Evolutionary conservation across 2,888 invertebrate genomes (phyloP).

Genomic region (Mythimna impura): DNA sequence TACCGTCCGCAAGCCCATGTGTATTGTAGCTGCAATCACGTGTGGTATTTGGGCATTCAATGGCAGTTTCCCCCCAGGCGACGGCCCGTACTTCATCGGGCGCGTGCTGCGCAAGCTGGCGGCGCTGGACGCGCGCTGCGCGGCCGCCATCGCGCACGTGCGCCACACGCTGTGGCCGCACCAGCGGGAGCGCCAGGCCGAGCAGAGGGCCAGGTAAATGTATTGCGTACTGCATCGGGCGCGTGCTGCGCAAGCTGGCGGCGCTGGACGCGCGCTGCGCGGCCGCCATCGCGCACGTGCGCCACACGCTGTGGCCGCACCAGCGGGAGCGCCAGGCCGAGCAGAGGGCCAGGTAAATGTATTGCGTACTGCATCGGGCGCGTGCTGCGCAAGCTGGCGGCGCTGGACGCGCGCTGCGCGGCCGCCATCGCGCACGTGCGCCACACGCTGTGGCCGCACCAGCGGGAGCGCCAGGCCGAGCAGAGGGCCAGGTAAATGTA

Average conservation of each 20-base stretch:
- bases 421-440: slow-evolving; percentile 93
- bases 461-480: slow-evolving; percentile 94
- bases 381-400: slow-evolving; percentile 94
- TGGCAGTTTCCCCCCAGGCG: slow-evolving; percentile 90
- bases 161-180: slow-evolving; percentile 95
- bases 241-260: slow-evolving; percentile 94
- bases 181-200: slow-evolving; percentile 94
- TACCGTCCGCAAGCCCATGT: no score
- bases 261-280: slow-evolving; percentile 93
- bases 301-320: slow-evolving; percentile 94
- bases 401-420: slow-evolving; percentile 93
- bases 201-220: slow-evolving; percentile 91
- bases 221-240: slow-evolving; percentile 93
- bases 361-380: slow-evolving; percentile 96
- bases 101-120: slow-evolving; percentile 94
- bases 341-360: no score
- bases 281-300: slow-evolving; percentile 92
- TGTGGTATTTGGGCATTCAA: no score
- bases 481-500: no score
- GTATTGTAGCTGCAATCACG: no score
- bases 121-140: slow-evolving; percentile 93
- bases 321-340: slow-evolving; percentile 95
- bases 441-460: slow-evolving; percentile 94
- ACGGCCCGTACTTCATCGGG: slow-evolving; percentile 96
- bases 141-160: slow-evolving; percentile 92